Conservation (phyloP, 2,113 vertebrate genomes). For the Plectropomus leopardus region DNA sequence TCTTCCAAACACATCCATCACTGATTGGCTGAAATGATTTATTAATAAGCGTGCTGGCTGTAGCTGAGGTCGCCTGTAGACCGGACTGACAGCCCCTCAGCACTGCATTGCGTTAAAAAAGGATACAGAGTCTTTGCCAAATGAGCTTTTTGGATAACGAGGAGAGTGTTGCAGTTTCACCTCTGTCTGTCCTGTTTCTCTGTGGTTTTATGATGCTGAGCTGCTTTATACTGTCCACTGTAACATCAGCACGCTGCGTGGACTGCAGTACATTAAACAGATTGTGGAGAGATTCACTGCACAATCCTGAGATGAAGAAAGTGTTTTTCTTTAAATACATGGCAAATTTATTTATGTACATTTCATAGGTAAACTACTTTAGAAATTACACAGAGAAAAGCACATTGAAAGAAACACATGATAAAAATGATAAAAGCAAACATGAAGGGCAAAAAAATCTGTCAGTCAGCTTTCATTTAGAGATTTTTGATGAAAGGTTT, state of each 20-base stretch:
- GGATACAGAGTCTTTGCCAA: constrained; percentile 54
- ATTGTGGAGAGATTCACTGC: background rate
- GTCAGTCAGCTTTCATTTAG: background rate
- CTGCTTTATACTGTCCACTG: background rate
- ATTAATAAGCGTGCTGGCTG: constrained; percentile 37
- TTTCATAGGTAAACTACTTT: too few species aligned
- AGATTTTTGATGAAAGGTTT: background rate
- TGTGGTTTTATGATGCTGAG: constrained; percentile 32
- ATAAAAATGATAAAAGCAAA: too few species aligned
- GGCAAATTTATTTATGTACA: too few species aligned
- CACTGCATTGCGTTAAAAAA: constrained; percentile 50
- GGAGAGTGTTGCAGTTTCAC: constrained; percentile 13
- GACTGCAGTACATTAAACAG: constrained; percentile 36
- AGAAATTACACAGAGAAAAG: too few species aligned
- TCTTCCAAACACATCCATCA: constrained; percentile 60
- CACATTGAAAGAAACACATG: too few species aligned
- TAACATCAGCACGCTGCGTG: background rate
- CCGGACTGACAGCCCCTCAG: constrained; percentile 34
- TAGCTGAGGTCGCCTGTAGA: constrained; percentile 20
- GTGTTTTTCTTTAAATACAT: background rate
- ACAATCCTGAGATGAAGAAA: constrained; percentile 13
- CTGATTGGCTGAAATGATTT: constrained; percentile 63
- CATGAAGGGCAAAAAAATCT: too few species aligned
- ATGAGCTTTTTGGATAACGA: constrained; percentile 65
- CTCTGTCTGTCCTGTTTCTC: constrained; percentile 28